Evolutionary conservation across 2,888 invertebrate genomes (phyloP), one percentile per base, ranked within the genome.

Genomic region (Hoplodrina blanda): DNA sequence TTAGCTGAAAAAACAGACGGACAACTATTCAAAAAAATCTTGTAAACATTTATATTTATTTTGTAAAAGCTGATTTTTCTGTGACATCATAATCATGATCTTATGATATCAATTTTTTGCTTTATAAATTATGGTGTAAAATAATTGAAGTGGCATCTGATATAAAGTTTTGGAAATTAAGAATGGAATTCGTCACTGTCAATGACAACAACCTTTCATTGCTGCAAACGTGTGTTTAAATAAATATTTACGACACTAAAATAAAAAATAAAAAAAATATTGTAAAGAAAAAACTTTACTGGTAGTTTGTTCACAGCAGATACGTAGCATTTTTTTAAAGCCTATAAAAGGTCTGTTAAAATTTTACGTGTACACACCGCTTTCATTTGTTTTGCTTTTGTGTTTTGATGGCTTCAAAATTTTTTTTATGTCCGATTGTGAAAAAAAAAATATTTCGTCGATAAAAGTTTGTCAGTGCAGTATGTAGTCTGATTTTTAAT

Each of bases 381-480:
- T 73, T 70, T 44, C 8, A 44, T 57, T 15, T 54, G 15, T 62
- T 73, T 49, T 13, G 7, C 13, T 62, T 73, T 19, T 62, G 15
- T n/a, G 49, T 73, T 63, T 62, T 54, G 46, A 73, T 30, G 0
- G 30, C 20, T 15, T 0, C 1, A 37, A 49, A 20, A 49, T 15
- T 61, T 54, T 60, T 50, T 41, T 17, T 19, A 20, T 0, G 4
- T 7, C 10, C 30, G 3, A 41, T 62, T 49, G 1, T 11, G 7
- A 11, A 62, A 57, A 71, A 6, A 53, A 53, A 4, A 30, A 20
- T n/a, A n/a, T 10, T 41, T 41, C 13, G 7, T 19, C 17, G 13
- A 25, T 19, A 73, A 46, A 54, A 49, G n/a, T 53, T 53, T 37
- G 7, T 37, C 2, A n/a, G 33, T 25, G 44, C 33, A 6, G 49